A percentile compares a stretch with the other conserved stretches of the same genome.
phyloP scores from a whole-genome alignment of 2,113 vertebrate species.

The Dasyurus viverrinus region DNA sequence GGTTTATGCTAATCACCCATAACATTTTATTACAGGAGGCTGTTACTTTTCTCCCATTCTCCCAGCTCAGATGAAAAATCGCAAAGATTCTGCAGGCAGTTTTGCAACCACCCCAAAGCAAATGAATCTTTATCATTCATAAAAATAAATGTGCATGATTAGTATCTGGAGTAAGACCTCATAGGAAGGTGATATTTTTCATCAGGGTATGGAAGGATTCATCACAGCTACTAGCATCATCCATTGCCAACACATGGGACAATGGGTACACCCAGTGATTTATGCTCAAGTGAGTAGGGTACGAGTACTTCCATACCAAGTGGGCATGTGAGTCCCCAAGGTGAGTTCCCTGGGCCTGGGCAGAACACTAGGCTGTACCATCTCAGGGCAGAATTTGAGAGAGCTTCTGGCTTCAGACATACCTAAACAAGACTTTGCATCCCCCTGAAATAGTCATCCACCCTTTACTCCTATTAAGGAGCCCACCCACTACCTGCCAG shows the following conservation, averaged over 20 bases:
- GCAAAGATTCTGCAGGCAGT: slow-evolving; percentile 39
- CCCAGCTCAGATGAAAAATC: slow-evolving; percentile 56
- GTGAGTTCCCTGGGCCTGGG: not conserved
- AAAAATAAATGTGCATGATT: slow-evolving; percentile 74
- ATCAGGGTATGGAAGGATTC: slow-evolving; percentile 40
- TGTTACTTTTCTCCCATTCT: slow-evolving; percentile 54
- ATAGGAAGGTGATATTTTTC: slow-evolving; percentile 56
- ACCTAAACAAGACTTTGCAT: not conserved
- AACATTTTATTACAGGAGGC: slow-evolving; percentile 45
- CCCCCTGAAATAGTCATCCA: not conserved
- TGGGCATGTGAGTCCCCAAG: not conserved
- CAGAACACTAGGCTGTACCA: not conserved
- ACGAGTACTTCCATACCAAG: not conserved
- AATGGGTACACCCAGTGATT: not conserved
- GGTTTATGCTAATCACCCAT: slow-evolving; percentile 32
- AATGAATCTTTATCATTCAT: slow-evolving; percentile 50
- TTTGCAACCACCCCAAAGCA: slow-evolving; percentile 21
- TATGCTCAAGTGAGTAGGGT: not conserved
- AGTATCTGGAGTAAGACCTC: slow-evolving; percentile 57
- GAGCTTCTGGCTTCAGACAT: not conserved
- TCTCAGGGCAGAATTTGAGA: not conserved
- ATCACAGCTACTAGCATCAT: not conserved
- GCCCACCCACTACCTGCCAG: not conserved
- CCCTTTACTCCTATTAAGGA: not conserved
- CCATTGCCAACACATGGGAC: not conserved